phyloP scores from a whole-genome alignment of 2,797 vertebrate genomes.

The Neosilurus mollespiculum region DNA sequence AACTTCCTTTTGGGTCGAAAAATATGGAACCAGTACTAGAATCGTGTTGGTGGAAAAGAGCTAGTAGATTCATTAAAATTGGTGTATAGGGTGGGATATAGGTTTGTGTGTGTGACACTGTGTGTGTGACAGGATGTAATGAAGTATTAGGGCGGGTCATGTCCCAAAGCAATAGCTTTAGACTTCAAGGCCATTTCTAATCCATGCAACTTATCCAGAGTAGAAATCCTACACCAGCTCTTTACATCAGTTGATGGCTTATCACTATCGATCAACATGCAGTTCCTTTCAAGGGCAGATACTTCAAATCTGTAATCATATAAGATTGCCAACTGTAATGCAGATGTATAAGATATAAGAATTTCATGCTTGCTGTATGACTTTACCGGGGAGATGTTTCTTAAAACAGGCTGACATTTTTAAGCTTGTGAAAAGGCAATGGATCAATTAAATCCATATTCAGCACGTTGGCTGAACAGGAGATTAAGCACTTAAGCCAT shows the following conservation, averaged over 20 bases:
- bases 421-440: slow-evolving; percentile 48
- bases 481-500: slow-evolving; percentile 54
- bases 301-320: not conserved
- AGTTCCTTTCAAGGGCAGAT: not conserved
- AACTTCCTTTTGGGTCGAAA: no score
- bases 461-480: slow-evolving; percentile 45
- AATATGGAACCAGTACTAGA: no score
- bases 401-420: slow-evolving; percentile 41
- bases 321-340: not conserved
- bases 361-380: slow-evolving; percentile 24
- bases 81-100: not conserved
- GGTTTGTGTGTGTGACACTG: not conserved
- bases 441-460: slow-evolving; percentile 56
- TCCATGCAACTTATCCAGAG: slow-evolving; percentile 14
- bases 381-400: slow-evolving; percentile 26
- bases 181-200: not conserved
- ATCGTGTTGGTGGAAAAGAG: no score
- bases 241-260: not conserved
- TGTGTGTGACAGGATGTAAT: not conserved
- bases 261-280: not conserved
- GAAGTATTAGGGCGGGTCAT: not conserved
- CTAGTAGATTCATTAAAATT: no score
- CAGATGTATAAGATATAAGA: not conserved
- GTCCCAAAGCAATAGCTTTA: not conserved
- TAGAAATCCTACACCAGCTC: slow-evolving; percentile 25